A percentile compares a stretch with the other conserved stretches of the same genome.
Conservation (phyloP, 2,888 invertebrate genomes). For the Tyria jacobaeae region DNA sequence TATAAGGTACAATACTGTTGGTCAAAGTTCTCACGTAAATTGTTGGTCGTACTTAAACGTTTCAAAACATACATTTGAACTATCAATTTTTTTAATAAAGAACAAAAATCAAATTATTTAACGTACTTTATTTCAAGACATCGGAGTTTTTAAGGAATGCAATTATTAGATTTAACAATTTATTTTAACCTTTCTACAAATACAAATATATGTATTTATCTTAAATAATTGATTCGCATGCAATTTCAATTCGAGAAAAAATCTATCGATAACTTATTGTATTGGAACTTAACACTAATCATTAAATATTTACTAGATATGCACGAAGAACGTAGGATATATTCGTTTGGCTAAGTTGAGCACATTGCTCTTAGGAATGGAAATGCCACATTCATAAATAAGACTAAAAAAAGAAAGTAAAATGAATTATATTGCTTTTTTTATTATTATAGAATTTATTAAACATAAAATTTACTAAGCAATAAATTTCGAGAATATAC, state of each 20-base stretch:
- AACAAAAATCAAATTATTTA: background rate
- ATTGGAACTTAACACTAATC: slow-evolving; percentile 32
- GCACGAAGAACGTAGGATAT: slow-evolving; percentile 38
- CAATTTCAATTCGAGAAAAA: slow-evolving; percentile 34
- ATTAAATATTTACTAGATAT: slow-evolving; percentile 36
- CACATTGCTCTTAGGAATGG: slow-evolving; percentile 22
- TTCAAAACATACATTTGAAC: background rate
- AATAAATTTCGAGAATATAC: slow-evolving; percentile 15
- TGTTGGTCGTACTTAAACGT: background rate
- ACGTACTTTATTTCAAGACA: background rate
- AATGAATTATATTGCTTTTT: background rate
- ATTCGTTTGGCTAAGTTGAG: slow-evolving; percentile 42
- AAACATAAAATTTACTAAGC: background rate
- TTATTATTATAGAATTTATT: background rate
- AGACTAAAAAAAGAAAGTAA: slow-evolving; percentile 3
- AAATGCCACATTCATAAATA: slow-evolving; percentile 2
- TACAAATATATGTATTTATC: background rate
- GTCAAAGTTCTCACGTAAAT: background rate
- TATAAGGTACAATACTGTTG: slow-evolving; percentile 4
- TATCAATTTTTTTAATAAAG: background rate
- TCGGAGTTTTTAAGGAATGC: background rate
- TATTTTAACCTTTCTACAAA: background rate
- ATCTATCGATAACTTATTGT: slow-evolving; percentile 19
- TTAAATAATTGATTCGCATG: background rate
- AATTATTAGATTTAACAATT: background rate